phyloP scores from a whole-genome alignment of 2,113 vertebrate species.

The Dissostichus mawsoni region DNA sequence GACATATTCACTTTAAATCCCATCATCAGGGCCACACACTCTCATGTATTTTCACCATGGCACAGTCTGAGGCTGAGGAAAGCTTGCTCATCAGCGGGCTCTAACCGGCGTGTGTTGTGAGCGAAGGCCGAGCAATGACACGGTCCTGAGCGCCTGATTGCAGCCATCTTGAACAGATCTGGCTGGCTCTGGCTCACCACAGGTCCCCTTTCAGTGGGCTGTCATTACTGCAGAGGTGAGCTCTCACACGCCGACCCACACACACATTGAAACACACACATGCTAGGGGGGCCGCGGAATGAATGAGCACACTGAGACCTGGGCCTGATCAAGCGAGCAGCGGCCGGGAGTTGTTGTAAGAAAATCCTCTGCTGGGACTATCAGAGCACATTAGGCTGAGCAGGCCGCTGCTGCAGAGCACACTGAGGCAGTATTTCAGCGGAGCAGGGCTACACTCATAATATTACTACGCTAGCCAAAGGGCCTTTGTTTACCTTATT shows the following conservation, averaged over 20 bases:
- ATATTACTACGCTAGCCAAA: slow-evolving; percentile 69
- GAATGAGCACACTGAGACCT: slow-evolving; percentile 81
- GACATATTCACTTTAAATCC: slow-evolving; percentile 62
- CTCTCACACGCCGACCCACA: slow-evolving; percentile 67
- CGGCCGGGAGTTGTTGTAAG: slow-evolving; percentile 75
- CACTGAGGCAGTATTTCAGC: slow-evolving; percentile 71
- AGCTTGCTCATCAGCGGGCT: slow-evolving; percentile 21
- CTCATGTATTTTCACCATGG: slow-evolving; percentile 1
- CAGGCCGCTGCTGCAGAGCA: slow-evolving; percentile 76
- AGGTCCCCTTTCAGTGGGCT: slow-evolving; percentile 82
- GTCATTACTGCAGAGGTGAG: slow-evolving; percentile 79
- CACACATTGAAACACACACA: slow-evolving; percentile 35
- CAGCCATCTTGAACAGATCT: slow-evolving; percentile 88
- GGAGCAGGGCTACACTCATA: slow-evolving; percentile 64
- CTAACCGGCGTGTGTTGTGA: slow-evolving; percentile 9
- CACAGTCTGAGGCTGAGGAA: slow-evolving; percentile 28
- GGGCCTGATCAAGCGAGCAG: slow-evolving; percentile 81
- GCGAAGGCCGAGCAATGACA: slow-evolving; percentile 72
- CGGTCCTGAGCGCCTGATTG: slow-evolving; percentile 84
- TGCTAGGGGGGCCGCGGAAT: slow-evolving; percentile 52
- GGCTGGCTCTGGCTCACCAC: slow-evolving; percentile 62
- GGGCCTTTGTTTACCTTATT: slow-evolving; percentile 60
- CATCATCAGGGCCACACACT: slow-evolving; percentile 53
- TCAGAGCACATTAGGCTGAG: slow-evolving; percentile 86
- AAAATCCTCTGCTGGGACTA: slow-evolving; percentile 83